phyloP scores from a whole-genome alignment of 2,888 invertebrate genomes.

The Noctua comes region DNA sequence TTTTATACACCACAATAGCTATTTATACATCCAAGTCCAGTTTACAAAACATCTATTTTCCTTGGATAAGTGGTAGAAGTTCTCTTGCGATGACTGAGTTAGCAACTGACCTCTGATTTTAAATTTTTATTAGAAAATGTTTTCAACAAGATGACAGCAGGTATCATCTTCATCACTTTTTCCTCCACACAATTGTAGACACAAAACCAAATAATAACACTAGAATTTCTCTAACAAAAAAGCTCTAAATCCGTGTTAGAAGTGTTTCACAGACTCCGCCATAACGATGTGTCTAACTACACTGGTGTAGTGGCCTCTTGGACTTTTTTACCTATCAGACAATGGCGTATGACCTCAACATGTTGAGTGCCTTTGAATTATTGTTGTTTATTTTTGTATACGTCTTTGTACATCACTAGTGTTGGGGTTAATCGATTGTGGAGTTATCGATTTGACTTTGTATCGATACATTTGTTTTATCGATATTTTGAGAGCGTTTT shows the following conservation, averaged over 20 bases:
- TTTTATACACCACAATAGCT: too few species aligned
- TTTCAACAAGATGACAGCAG: slow-evolving; percentile 12
- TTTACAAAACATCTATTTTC: too few species aligned
- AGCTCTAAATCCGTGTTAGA: slow-evolving; percentile 48
- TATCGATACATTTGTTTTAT: background rate
- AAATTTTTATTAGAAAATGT: background rate
- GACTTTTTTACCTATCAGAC: slow-evolving; percentile 74
- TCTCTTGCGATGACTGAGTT: too few species aligned
- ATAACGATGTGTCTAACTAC: slow-evolving; percentile 67
- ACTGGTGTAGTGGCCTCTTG: slow-evolving; percentile 66
- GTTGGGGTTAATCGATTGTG: slow-evolving; percentile 27
- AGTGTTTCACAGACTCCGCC: slow-evolving; percentile 29
- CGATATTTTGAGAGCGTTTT: background rate
- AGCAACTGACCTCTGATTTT: too few species aligned
- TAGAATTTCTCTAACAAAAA: slow-evolving; percentile 57
- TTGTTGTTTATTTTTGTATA: slow-evolving; percentile 79
- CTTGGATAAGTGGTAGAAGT: too few species aligned
- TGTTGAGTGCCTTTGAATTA: slow-evolving; percentile 79
- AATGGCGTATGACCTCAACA: slow-evolving; percentile 83
- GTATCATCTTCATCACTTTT: slow-evolving; percentile 19
- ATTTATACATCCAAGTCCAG: too few species aligned
- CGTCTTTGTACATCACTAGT: slow-evolving; percentile 56
- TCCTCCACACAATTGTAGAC: background rate
- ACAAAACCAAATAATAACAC: slow-evolving; percentile 37
- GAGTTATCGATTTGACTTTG: slow-evolving; percentile 15